Evolutionary conservation across 2,113 vertebrate genomes (phyloP).

Genomic region (Azemiops feae): DNA sequence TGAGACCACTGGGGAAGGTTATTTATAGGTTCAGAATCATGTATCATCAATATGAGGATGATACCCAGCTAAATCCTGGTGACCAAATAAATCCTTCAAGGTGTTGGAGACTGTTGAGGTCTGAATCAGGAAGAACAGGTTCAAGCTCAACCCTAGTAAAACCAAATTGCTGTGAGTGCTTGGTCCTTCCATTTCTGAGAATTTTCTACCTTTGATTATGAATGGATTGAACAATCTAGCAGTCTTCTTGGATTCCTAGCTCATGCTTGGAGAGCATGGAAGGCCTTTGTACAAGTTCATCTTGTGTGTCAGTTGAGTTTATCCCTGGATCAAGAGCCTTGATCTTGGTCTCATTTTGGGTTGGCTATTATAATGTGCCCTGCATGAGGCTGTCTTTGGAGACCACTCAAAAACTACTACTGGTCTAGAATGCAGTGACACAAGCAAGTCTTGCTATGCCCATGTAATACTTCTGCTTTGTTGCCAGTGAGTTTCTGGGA

Average conservation of each 20-base stretch:
- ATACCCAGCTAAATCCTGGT: not conserved
- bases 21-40: not conserved
- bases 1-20: not conserved
- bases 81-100: not conserved
- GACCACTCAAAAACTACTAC: not conserved
- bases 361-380: not conserved
- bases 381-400: not conserved
- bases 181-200: not conserved
- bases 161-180: not conserved
- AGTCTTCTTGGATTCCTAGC: not conserved
- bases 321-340: not conserved
- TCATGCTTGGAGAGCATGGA: not conserved
- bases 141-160: not conserved
- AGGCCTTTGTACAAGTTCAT: not conserved
- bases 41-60: not conserved
- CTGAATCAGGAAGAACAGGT: not conserved
- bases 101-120: not conserved
- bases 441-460: not conserved
- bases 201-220: not conserved
- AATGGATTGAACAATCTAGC: not conserved
- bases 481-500: not conserved
- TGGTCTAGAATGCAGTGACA: not conserved
- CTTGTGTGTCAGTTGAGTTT: not conserved
- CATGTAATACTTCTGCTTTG: not conserved
- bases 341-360: not conserved